A percentile compares a stretch with the other conserved stretches of the same genome.
phyloP scores from a whole-genome alignment of 2,113 vertebrate species.

The Girardinichthys multiradiatus region DNA sequence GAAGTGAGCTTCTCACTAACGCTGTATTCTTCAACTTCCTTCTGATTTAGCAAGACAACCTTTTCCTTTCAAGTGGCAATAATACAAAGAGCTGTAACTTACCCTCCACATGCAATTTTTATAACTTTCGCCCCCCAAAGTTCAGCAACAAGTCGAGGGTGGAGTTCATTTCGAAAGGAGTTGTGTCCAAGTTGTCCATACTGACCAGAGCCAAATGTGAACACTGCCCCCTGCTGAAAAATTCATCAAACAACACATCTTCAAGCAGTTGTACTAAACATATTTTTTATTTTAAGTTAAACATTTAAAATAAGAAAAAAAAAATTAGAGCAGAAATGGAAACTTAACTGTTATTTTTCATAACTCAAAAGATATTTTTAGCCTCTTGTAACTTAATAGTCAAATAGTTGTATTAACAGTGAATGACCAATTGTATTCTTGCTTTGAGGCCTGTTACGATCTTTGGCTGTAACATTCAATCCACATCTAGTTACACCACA shows the following conservation, averaged over 20 bases:
- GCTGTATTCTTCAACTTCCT: too few species aligned
- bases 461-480: too few species aligned
- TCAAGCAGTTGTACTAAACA: neutral
- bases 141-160: constrained; percentile 88
- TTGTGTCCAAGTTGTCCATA: constrained; percentile 94
- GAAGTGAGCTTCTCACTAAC: too few species aligned
- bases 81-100: neutral
- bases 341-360: neutral
- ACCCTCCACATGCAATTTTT: constrained; percentile 90
- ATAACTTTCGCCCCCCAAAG: constrained; percentile 84
- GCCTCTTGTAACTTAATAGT: neutral
- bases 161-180: constrained; percentile 86
- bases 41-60: neutral
- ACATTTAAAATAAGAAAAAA: neutral
- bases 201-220: constrained; percentile 91
- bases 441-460: neutral
- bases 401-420: neutral
- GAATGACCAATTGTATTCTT: neutral
- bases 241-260: neutral
- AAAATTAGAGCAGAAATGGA: neutral
- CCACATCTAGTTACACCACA: too few species aligned
- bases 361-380: neutral
- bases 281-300: too few species aligned
- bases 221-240: constrained; percentile 86
- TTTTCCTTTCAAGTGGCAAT: neutral